These are phyloP conservation scores for Exephanes ischioxanthus DNA, from an alignment of 2,888 invertebrate species.

Conservation along the genomic window DNA sequence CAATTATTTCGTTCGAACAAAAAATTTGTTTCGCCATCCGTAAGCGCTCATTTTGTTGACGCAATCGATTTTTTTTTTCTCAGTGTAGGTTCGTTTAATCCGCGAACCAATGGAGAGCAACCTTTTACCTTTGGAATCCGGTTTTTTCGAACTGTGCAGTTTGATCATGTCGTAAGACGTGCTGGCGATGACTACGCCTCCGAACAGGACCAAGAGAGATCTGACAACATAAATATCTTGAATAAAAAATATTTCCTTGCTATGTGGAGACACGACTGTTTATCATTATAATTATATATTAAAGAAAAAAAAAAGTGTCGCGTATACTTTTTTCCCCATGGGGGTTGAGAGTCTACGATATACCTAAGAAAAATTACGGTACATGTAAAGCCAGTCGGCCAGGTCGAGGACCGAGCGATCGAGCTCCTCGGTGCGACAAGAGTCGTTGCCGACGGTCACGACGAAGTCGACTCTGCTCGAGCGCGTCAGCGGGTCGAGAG, in stretches of 20 bases:
- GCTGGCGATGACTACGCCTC: slow-evolving; percentile 73
- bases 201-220: slow-evolving; percentile 73
- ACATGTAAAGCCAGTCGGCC: slow-evolving; percentile 80
- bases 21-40: too few species aligned
- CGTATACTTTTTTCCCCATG: slow-evolving; percentile 2
- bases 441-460: slow-evolving; percentile 72
- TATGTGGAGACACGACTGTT: too few species aligned
- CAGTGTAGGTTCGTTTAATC: too few species aligned
- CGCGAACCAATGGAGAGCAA: not conserved
- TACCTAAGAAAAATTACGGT: slow-evolving; percentile 63
- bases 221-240: slow-evolving; percentile 44
- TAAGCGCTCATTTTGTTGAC: too few species aligned
- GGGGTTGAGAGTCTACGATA: slow-evolving; percentile 17
- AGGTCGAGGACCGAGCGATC: slow-evolving; percentile 70
- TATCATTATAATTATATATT: too few species aligned
- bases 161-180: slow-evolving; percentile 78
- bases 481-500: slow-evolving; percentile 76
- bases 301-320: too few species aligned
- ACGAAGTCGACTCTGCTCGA: slow-evolving; percentile 75
- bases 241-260: too few species aligned
- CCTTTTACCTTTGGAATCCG: slow-evolving; percentile 71
- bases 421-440: slow-evolving; percentile 75
- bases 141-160: slow-evolving; percentile 66
- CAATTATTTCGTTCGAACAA: too few species aligned
- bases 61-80: too few species aligned